phyloP scores from a whole-genome alignment of 2,888 invertebrate species.

The Blastobasis adustella region DNA sequence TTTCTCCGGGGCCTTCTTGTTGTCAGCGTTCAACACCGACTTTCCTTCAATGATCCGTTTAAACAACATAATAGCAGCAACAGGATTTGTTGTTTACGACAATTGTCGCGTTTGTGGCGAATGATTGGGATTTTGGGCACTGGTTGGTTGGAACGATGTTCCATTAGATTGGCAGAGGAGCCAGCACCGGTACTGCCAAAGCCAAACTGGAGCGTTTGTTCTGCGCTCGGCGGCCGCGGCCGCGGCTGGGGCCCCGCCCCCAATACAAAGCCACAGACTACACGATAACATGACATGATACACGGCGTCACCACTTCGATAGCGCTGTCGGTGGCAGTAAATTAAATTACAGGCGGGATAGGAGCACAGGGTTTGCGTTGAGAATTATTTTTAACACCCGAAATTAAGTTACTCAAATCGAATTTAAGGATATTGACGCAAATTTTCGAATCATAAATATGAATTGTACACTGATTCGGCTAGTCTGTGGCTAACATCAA shows the following conservation, averaged over 20 bases:
- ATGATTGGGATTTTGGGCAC: conserved; percentile 63
- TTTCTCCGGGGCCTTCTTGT: conserved; percentile 50
- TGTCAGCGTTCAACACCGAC: conserved; percentile 65
- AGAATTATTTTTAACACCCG: too few species aligned
- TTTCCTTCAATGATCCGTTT: conserved; percentile 75
- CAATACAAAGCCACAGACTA: conserved; percentile 37
- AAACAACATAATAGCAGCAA: conserved; percentile 71
- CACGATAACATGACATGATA: too few species aligned
- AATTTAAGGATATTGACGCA: too few species aligned
- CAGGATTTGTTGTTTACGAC: conserved; percentile 67
- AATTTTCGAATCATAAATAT: too few species aligned
- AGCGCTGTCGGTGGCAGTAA: too few species aligned
- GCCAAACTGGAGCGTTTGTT: conserved; percentile 37
- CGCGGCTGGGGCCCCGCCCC: conserved; percentile 12
- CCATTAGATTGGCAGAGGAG: conserved; percentile 70
- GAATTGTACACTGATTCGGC: conserved; percentile 17
- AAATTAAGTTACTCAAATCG: too few species aligned
- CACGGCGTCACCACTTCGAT: too few species aligned
- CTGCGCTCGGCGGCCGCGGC: conserved; percentile 9
- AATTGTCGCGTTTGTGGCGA: conserved; percentile 60
- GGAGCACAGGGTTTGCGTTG: too few species aligned
- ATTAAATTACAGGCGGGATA: too few species aligned
- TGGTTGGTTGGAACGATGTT: conserved; percentile 60
- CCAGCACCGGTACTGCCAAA: conserved; percentile 59
- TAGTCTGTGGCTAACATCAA: conserved; percentile 30